Evolutionary conservation across 1,140 invertebrate genomes (phyloP).

Genomic region (Drosophila gunungcola): DNA sequence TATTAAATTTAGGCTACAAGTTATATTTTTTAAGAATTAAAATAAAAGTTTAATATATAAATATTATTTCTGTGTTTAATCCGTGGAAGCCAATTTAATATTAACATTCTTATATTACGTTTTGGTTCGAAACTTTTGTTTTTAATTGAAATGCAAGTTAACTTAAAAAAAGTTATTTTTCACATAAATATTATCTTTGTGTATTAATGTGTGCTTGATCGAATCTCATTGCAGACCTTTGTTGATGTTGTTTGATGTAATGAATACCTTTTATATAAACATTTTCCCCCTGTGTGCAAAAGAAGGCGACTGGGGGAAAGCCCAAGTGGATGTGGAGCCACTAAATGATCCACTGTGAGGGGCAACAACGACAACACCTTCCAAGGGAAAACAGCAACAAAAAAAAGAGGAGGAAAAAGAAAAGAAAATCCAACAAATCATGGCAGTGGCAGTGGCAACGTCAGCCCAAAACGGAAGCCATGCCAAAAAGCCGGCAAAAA

Average conservation of each 20-base stretch:
- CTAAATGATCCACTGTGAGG: slow-evolving; percentile 70
- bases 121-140: too few relatives aligned
- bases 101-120: too few relatives aligned
- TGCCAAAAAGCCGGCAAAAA: slow-evolving; percentile 58
- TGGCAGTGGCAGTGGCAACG: slow-evolving; percentile 49
- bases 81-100: too few relatives aligned
- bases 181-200: too few relatives aligned
- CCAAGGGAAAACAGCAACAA: slow-evolving; percentile 24
- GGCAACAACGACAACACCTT: slow-evolving; percentile 46
- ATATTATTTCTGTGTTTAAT: too few relatives aligned
- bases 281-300: background rate
- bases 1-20: too few relatives aligned
- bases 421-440: slow-evolving; percentile 65
- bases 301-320: background rate
- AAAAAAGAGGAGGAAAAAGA: background rate
- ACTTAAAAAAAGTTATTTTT: too few relatives aligned
- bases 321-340: slow-evolving; percentile 31
- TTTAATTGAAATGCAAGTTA: background rate
- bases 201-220: too few relatives aligned
- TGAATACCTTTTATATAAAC: background rate
- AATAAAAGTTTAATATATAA: too few relatives aligned
- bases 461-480: slow-evolving; percentile 66
- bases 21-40: too few relatives aligned
- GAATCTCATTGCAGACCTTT: too few relatives aligned
- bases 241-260: too few relatives aligned